These are phyloP conservation scores for Elmis aenea DNA, from an alignment of 2,888 invertebrate genomes.

Conservation along the genomic window DNA sequence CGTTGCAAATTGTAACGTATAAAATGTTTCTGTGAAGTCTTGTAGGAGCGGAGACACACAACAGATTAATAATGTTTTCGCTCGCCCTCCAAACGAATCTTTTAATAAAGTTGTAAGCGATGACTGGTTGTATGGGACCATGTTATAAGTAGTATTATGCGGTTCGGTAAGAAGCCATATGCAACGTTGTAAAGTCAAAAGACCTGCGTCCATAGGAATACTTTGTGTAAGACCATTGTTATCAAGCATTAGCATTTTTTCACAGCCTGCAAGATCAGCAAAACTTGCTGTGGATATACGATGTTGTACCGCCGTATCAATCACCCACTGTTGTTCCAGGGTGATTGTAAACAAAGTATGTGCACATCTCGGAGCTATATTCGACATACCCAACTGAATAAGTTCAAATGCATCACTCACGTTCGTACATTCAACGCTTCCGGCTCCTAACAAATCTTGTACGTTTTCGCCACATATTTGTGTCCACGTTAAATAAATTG, in stretches of 20 bases:
- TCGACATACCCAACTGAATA: constrained; percentile 60
- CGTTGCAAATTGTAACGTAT: constrained; percentile 62
- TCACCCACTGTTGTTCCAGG: constrained; percentile 69
- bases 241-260: constrained; percentile 48
- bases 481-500: constrained; percentile 67
- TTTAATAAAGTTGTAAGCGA: constrained; percentile 64
- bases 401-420: constrained; percentile 68
- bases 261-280: constrained; percentile 61
- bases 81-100: constrained; percentile 72
- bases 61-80: constrained; percentile 67
- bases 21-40: constrained; percentile 64
- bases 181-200: constrained; percentile 63
- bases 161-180: constrained; percentile 55
- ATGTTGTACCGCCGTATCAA: constrained; percentile 64
- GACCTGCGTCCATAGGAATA: constrained; percentile 56
- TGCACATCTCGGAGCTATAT: constrained; percentile 53
- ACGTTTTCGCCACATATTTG: constrained; percentile 66
- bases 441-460: constrained; percentile 51
- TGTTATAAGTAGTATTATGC: constrained; percentile 29
- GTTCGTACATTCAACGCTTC: constrained; percentile 55
- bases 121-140: constrained; percentile 56
- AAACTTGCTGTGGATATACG: constrained; percentile 70
- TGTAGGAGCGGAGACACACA: constrained; percentile 67
- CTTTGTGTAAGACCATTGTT: constrained; percentile 47
- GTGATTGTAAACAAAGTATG: constrained; percentile 70